Conservation (phyloP, 2,113 vertebrate species). For the Cheilinus undulatus region DNA sequence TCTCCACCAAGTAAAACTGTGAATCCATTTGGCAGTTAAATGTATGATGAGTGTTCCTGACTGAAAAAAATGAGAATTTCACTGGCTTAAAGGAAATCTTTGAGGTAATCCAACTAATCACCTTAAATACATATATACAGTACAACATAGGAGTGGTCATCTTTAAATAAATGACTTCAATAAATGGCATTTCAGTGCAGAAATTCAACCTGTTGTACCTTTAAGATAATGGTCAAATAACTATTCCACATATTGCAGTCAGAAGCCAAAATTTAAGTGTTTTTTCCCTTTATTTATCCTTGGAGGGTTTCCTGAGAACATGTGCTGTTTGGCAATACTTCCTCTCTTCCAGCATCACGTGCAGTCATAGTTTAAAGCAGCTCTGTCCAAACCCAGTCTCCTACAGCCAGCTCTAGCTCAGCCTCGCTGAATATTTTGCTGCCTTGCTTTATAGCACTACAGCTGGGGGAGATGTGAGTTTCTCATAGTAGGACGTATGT, state of each 20-base stretch:
- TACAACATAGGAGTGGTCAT: too few relatives aligned
- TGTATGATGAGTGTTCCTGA: too few relatives aligned
- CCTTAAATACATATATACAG: too few relatives aligned
- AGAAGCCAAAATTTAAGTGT: conserved; percentile 31
- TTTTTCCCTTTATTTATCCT: conserved; percentile 53
- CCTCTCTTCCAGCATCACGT: conserved; percentile 34
- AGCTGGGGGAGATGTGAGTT: conserved; percentile 8
- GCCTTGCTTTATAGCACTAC: conserved; percentile 48
- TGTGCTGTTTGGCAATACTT: conserved; percentile 38
- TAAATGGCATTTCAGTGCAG: too few relatives aligned
- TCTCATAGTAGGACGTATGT: conserved; percentile 34
- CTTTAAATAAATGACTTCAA: too few relatives aligned
- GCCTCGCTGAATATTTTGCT: conserved; percentile 7
- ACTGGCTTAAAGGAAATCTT: too few relatives aligned
- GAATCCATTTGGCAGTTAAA: too few relatives aligned
- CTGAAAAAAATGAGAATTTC: too few relatives aligned
- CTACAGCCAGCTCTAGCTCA: conserved; percentile 7
- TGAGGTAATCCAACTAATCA: too few relatives aligned
- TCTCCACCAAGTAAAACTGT: too few relatives aligned
- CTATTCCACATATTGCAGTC: conserved; percentile 34
- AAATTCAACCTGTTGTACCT: too few relatives aligned
- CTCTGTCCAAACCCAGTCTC: conserved; percentile 21
- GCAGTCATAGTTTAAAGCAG: conserved; percentile 27
- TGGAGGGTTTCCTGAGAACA: conserved; percentile 41
- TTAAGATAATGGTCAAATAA: conserved; percentile 37